Conservation (phyloP, 2,888 invertebrate species). For the Sesia apiformis region DNA sequence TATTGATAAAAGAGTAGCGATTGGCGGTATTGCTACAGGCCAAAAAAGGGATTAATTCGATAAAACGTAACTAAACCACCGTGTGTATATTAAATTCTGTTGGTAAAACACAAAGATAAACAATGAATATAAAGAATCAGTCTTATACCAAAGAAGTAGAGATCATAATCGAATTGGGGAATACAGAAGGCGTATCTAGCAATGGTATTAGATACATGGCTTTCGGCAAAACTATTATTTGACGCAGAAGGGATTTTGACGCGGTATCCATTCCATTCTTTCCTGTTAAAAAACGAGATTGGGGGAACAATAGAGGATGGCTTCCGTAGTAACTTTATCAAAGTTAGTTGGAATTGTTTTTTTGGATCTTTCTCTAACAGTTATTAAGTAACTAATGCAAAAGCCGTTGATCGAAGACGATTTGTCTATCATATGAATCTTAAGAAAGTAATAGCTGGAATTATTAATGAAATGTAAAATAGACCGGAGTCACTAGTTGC, state of each 20-base stretch:
- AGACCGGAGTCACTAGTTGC: not conserved
- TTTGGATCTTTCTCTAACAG: not conserved
- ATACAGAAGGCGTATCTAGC: not conserved
- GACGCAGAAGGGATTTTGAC: constrained; percentile 31
- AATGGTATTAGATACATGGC: constrained; percentile 4
- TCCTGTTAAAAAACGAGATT: constrained; percentile 9
- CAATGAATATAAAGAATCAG: no score
- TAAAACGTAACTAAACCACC: not conserved
- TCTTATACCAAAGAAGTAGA: no score
- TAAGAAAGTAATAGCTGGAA: no score
- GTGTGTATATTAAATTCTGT: no score
- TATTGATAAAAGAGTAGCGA: constrained; percentile 2
- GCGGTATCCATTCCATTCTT: constrained; percentile 6
- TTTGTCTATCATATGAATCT: no score
- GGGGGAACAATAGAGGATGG: constrained; percentile 7
- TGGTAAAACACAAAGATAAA: no score
- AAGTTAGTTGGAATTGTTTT: constrained; percentile 1
- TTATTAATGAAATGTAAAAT: no score
- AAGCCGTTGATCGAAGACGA: not conserved
- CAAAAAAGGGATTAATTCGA: constrained; percentile 12
- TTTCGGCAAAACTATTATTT: constrained; percentile 17
- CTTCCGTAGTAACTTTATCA: constrained; percentile 10
- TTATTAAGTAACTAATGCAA: not conserved
- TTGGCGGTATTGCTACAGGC: not conserved
- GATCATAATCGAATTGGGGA: not conserved